Evolutionary conservation across 2,888 invertebrate genomes (phyloP), one percentile per base, ranked within the genome.

Genomic region (Caenorhabditis afra): DNA sequence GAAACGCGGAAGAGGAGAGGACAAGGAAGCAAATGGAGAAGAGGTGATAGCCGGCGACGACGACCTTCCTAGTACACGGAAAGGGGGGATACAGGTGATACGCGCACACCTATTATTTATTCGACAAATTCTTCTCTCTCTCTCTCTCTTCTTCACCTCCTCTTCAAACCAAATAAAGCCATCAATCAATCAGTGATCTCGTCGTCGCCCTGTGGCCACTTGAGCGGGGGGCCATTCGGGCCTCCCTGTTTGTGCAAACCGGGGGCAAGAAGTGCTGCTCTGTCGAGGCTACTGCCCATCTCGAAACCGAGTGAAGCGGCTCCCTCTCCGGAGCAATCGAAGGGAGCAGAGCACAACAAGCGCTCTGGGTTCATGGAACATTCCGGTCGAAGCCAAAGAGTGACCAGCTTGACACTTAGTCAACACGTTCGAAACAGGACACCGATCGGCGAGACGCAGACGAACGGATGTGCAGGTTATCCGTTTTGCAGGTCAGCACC

Each of bases 181-280:
- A 64, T 64, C 71, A 71, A 71, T 71, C 71, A 71, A 71, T 71
- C 71, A 64, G 62, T 64, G 64, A 71, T 71, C 29, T 29, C 49
- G 53, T 58, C 41, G 50, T 41, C 39, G 49, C 11, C 18, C 11
- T n/a, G n/a, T 10, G 41, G 45, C 49, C 64, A 71, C 71, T 71
- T 71, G 62, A 71, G 53, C n/a, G 52, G 8, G 45, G n/a, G 52
- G 29, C 62, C 55, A 61, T 70, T 70, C 68, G 58, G 59, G 59
- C 53, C 64, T 55, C 58, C 59, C 53, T 71, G 62, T 64, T 71
- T 71, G 71, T 71, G 62, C 71, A 71, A 64, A 64, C 62, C 62
- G 59, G 53, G 53, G 16, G n/a, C n/a, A 45, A 59, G 23, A 29
- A 44, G 52, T 59, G 20, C 41, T 29, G 47, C 22, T 50, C 41